These are phyloP conservation scores for Neosilurus mollespiculum DNA, from an alignment of 2,797 vertebrate species.

Conservation along the genomic window DNA sequence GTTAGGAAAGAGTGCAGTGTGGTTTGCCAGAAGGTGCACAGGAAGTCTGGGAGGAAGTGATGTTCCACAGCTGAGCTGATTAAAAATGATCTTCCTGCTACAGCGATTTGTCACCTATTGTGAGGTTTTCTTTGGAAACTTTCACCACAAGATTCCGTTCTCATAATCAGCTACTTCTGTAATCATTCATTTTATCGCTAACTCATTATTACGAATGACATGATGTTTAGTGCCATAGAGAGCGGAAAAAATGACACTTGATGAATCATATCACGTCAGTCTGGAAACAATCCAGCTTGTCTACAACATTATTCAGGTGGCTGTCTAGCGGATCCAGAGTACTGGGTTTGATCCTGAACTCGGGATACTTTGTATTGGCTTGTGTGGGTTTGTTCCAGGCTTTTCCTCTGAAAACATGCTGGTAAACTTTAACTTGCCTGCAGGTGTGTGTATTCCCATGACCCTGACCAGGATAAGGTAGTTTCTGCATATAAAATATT, in stretches of 20 bases:
- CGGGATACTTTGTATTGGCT: neutral
- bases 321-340: neutral
- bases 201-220: neutral
- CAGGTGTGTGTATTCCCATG: neutral
- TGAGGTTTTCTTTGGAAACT: conserved; percentile 12
- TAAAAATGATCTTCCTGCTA: conserved; percentile 22
- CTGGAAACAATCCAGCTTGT: neutral
- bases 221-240: too few species aligned
- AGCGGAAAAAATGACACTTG: neutral
- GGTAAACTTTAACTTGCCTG: neutral
- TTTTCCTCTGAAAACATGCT: neutral
- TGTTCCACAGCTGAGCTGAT: conserved; percentile 23
- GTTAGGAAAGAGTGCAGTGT: conserved; percentile 26
- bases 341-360: neutral
- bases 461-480: neutral
- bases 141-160: conserved; percentile 16
- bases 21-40: conserved; percentile 49
- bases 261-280: neutral
- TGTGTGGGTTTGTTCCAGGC: neutral
- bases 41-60: conserved; percentile 52
- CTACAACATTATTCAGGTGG: neutral
- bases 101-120: conserved; percentile 16
- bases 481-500: neutral
- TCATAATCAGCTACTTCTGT: conserved; percentile 4
- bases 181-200: neutral